Conservation (phyloP, 2,797 vertebrate species). For the Sebastes umbrosus region DNA sequence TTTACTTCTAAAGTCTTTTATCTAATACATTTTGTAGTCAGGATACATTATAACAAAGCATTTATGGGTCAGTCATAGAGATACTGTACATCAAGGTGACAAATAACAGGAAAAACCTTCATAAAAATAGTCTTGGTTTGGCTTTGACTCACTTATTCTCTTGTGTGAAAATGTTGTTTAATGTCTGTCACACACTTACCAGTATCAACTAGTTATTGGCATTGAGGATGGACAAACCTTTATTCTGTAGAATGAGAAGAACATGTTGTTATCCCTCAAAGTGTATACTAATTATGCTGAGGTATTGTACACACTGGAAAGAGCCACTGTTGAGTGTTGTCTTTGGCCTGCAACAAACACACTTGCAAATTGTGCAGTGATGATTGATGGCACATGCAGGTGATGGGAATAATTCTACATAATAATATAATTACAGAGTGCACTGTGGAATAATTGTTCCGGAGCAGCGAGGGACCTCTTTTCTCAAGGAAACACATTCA, state of each 20-base stretch:
- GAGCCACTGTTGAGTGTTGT: background rate
- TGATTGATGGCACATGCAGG: constrained; percentile 23
- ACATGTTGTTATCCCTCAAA: background rate
- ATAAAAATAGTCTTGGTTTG: background rate
- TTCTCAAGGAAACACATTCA: constrained; percentile 15
- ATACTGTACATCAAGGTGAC: background rate
- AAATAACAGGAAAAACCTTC: background rate
- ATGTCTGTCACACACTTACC: background rate
- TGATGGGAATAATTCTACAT: constrained; percentile 41
- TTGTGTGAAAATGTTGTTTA: background rate
- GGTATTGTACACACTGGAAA: background rate
- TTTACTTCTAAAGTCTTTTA: constrained; percentile 38
- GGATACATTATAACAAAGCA: background rate
- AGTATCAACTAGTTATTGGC: background rate
- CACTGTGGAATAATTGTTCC: constrained; percentile 43
- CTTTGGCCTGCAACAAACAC: background rate
- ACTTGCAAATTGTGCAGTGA: background rate
- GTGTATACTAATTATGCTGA: background rate
- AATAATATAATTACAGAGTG: constrained; percentile 46
- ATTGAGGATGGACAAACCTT: background rate
- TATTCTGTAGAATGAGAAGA: background rate
- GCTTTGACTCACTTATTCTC: background rate
- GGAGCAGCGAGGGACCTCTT: constrained; percentile 28
- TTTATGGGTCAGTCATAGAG: background rate
- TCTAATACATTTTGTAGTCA: background rate